Evolutionary conservation across 2,797 vertebrate species (phyloP).

Genomic region (Pelochelys cantorii): DNA sequence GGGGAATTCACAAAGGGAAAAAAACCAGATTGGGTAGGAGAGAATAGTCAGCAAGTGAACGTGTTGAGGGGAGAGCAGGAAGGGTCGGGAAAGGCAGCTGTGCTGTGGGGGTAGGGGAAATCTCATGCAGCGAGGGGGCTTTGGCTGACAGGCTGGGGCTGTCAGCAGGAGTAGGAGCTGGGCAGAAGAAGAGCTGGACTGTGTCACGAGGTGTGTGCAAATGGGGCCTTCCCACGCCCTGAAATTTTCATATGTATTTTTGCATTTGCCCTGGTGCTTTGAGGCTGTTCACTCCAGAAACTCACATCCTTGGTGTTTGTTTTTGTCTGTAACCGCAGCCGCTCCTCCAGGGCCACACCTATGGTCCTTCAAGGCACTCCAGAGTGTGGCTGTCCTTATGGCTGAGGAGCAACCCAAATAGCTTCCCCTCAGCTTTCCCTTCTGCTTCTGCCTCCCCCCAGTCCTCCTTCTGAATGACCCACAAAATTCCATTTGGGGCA

Average conservation of each 20-base stretch:
- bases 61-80: not conserved
- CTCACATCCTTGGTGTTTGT: constrained; percentile 65
- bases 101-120: constrained; percentile 34
- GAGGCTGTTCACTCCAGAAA: constrained; percentile 73
- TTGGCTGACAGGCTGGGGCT: not conserved
- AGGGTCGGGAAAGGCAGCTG: not conserved
- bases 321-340: constrained; percentile 71
- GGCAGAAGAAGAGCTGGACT: not conserved
- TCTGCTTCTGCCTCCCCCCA: not conserved
- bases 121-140: not conserved
- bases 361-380: not conserved
- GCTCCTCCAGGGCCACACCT: constrained; percentile 7
- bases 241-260: constrained; percentile 73
- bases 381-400: not conserved
- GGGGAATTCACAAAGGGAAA: not conserved
- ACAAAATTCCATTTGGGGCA: not conserved
- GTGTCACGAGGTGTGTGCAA: not conserved
- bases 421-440: not conserved
- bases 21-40: not conserved
- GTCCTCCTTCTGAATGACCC: not conserved
- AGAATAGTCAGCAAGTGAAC: not conserved
- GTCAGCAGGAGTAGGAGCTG: not conserved
- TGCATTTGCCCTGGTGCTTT: constrained; percentile 67
- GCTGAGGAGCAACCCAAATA: not conserved
- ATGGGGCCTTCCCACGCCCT: not conserved